phyloP scores from a whole-genome alignment of 2,797 vertebrate genomes.

The Xenopus petersii region DNA sequence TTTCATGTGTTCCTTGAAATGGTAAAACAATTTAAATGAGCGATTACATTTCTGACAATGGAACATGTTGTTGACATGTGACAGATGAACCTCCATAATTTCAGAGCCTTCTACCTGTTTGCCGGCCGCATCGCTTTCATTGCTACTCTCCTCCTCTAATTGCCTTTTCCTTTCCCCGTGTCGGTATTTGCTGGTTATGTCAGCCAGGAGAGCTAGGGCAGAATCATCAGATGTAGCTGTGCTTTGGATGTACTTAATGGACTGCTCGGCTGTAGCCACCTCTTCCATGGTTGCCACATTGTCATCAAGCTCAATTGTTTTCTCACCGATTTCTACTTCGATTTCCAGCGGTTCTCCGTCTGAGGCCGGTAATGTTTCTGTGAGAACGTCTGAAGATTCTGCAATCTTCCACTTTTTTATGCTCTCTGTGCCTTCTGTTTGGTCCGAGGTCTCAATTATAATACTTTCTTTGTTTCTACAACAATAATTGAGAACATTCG shows the following conservation, averaged over 20 bases:
- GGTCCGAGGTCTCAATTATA: constrained; percentile 64
- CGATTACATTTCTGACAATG: constrained; percentile 94
- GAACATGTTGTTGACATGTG: constrained; percentile 91
- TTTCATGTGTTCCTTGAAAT: constrained; percentile 98
- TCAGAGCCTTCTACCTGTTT: constrained; percentile 92
- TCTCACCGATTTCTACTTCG: constrained; percentile 84
- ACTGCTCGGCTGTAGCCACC: constrained; percentile 74
- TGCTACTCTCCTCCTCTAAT: constrained; percentile 65
- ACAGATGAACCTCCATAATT: constrained; percentile 95
- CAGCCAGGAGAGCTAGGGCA: constrained; percentile 89
- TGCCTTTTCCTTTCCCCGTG: constrained; percentile 81
- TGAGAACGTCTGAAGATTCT: constrained; percentile 90
- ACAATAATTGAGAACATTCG: constrained; percentile 12
- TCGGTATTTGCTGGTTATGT: constrained; percentile 97
- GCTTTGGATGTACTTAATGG: constrained; percentile 75
- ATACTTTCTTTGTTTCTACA: constrained; percentile 74
- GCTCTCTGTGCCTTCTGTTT: constrained; percentile 65
- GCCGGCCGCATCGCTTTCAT: constrained; percentile 74
- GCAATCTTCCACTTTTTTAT: constrained; percentile 88
- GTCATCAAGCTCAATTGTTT: constrained; percentile 78
- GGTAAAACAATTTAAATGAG: constrained; percentile 95
- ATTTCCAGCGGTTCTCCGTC: constrained; percentile 88
- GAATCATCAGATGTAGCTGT: constrained; percentile 84
- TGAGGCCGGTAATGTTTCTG: constrained; percentile 83
- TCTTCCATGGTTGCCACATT: constrained; percentile 74